A percentile compares a stretch with the other conserved stretches of the same genome.
These are phyloP conservation scores for Himalopsyche kuldschensis DNA, from an alignment of 2,888 invertebrate species.

Conservation along the genomic window DNA sequence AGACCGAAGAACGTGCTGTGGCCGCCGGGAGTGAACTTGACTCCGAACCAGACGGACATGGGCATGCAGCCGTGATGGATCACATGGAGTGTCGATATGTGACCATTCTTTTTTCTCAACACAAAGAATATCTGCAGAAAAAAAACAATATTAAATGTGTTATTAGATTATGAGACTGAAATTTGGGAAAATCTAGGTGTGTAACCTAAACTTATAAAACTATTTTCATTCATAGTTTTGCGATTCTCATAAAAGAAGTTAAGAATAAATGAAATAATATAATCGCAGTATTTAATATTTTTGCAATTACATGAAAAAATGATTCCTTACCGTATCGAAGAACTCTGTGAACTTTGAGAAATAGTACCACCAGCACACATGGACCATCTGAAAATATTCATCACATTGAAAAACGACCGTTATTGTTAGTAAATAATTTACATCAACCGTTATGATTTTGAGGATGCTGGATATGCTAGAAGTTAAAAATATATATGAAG, in stretches of 20 bases:
- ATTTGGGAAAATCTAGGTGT: background rate
- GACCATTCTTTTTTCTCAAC: conserved; percentile 89
- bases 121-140: conserved; percentile 86
- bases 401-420: conserved; percentile 10
- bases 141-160: conserved; percentile 23
- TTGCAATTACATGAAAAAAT: background rate
- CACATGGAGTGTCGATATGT: conserved; percentile 91
- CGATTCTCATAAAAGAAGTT: conserved; percentile 5
- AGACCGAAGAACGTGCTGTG: conserved; percentile 96
- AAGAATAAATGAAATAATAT: conserved; percentile 3
- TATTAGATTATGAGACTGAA: background rate
- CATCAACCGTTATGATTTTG: conserved; percentile 1
- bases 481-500: too few relatives aligned
- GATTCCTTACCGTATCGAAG: conserved; percentile 83
- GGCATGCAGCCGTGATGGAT: conserved; percentile 98
- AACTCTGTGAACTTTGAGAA: conserved; percentile 96
- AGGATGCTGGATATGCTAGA: too few relatives aligned
- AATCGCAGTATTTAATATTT: background rate
- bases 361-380: conserved; percentile 95
- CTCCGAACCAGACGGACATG: conserved; percentile 96
- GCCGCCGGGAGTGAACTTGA: conserved; percentile 94
- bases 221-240: background rate
- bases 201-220: background rate
- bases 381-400: conserved; percentile 76
- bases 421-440: conserved; percentile 7